phyloP scores from a whole-genome alignment of 2,113 vertebrate genomes.

The Rostratula benghalensis region DNA sequence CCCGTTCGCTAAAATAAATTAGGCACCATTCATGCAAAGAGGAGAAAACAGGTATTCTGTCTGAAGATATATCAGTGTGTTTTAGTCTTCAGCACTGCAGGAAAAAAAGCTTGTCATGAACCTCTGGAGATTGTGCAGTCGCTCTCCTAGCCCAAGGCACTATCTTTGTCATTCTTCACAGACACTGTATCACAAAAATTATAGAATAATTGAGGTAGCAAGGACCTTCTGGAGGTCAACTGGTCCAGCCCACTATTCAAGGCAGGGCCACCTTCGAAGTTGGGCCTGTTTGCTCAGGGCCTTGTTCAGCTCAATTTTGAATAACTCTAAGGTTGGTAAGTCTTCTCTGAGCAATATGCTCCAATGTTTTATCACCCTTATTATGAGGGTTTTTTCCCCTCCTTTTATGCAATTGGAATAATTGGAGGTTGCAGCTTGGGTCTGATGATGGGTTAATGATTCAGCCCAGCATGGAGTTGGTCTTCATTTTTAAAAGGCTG shows the following conservation, averaged over 20 bases:
- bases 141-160: slow-evolving; percentile 24
- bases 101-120: not conserved
- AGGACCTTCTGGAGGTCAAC: not conserved
- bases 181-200: not conserved
- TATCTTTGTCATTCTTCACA: slow-evolving; percentile 33
- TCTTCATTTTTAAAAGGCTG: too few relatives aligned
- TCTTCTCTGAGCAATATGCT: not conserved
- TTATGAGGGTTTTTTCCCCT: accelerated
- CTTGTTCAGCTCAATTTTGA: not conserved
- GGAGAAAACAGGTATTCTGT: not conserved
- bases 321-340: not conserved
- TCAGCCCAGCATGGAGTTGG: too few relatives aligned
- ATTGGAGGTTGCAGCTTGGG: not conserved
- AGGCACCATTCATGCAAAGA: not conserved
- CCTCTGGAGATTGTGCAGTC: not conserved
- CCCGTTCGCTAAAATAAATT: not conserved
- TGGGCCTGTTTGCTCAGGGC: not conserved
- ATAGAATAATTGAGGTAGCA: not conserved
- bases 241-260: not conserved
- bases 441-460: not conserved
- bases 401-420: not conserved
- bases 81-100: not conserved
- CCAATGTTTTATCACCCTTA: not conserved
- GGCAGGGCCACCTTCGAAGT: not conserved
- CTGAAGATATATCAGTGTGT: slow-evolving; percentile 16